Percentiles rank a stretch among this genome's conserved stretches.
These are phyloP conservation scores for Nasua narica DNA, from an alignment of 2,797 vertebrate genomes.

Conservation along the genomic window DNA sequence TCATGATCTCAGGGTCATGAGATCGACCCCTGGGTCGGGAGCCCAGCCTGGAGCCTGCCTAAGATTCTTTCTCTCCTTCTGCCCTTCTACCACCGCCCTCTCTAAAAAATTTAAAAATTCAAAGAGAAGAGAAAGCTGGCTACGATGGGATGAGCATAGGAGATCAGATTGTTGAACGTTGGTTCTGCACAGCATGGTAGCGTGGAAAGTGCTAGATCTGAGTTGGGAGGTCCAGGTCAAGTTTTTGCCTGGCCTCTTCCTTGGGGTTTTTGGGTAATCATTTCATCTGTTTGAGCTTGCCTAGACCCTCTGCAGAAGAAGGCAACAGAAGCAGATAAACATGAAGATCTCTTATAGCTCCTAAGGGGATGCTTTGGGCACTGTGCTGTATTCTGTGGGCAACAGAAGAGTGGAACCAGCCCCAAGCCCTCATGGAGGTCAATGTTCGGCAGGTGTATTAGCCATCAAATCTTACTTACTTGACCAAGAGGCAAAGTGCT, in stretches of 20 bases:
- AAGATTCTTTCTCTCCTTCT: neutral
- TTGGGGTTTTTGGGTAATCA: neutral
- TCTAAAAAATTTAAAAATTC: too few species aligned
- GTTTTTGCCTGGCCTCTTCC: neutral
- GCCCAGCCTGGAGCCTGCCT: neutral
- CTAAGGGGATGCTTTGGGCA: neutral
- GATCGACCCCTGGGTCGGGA: neutral
- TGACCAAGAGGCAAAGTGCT: constrained; percentile 14
- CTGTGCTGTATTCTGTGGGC: neutral
- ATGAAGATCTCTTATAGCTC: neutral
- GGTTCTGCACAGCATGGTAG: neutral
- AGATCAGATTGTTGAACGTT: neutral
- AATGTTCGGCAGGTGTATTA: neutral
- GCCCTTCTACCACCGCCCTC: neutral
- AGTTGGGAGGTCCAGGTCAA: neutral
- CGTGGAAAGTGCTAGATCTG: neutral
- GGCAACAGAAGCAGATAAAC: neutral
- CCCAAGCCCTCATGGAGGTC: neutral
- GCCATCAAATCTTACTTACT: neutral
- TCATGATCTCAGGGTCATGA: neutral
- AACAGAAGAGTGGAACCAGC: neutral
- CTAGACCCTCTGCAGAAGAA: neutral
- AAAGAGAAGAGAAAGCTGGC: neutral
- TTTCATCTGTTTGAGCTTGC: neutral
- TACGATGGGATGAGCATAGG: neutral